These are phyloP conservation scores for Aporophyla nigra DNA, from an alignment of 2,888 invertebrate species.

Conservation along the genomic window DNA sequence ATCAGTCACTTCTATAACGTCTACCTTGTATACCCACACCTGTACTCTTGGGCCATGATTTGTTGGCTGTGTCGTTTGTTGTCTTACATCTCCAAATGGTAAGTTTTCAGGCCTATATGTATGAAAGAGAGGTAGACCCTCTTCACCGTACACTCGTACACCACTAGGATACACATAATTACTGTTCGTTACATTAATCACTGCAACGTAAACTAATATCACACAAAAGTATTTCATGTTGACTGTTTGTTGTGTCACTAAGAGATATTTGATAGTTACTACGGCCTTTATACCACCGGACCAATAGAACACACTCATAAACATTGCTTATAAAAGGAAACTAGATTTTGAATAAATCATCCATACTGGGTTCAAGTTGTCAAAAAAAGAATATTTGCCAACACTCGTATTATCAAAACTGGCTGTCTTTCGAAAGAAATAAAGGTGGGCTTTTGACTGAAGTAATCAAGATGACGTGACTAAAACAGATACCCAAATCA, in stretches of 20 bases:
- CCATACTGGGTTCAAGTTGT: neutral
- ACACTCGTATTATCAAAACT: neutral
- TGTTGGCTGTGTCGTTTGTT: neutral
- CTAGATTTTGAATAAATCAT: neutral
- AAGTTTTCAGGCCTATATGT: neutral
- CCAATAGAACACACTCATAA: too few relatives aligned
- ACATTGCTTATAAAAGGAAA: constrained; percentile 4
- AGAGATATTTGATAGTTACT: neutral
- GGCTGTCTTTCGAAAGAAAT: neutral
- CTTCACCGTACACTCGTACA: constrained; percentile 24
- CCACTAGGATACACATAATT: constrained; percentile 19
- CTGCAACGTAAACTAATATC: neutral
- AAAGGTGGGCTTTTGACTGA: neutral
- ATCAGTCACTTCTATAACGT: constrained; percentile 12
- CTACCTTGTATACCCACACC: constrained; percentile 30
- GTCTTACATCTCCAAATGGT: neutral
- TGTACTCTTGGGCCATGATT: constrained; percentile 1
- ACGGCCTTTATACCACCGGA: constrained; percentile 8
- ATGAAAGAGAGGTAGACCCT: neutral
- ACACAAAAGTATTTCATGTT: constrained; percentile 23
- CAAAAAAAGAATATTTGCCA: neutral
- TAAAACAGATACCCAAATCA: neutral
- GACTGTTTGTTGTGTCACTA: neutral
- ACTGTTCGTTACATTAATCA: neutral
- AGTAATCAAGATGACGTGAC: neutral